Percentiles rank a stretch among this genome's conserved stretches.
Evolutionary conservation across 2,113 vertebrate species (phyloP).

Genomic region (Ptyas mucosa): DNA sequence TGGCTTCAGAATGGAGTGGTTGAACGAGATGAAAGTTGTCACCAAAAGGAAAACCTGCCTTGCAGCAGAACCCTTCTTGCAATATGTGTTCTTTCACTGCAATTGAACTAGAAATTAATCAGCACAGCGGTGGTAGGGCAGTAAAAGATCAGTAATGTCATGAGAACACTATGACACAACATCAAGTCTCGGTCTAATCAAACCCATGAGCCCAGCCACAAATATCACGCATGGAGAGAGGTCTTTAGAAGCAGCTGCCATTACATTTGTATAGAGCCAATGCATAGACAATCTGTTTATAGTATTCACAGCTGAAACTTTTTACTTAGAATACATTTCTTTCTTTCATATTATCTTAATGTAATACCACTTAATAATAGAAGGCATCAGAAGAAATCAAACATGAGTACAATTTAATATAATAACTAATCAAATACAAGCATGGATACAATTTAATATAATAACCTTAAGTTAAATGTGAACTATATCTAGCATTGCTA

Average conservation of each 20-base stretch:
- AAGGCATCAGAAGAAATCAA: background rate
- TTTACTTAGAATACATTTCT: background rate
- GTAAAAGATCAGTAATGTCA: background rate
- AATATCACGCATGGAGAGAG: background rate
- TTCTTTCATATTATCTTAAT: background rate
- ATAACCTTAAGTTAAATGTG: background rate
- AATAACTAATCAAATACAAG: too few relatives aligned
- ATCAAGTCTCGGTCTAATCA: background rate
- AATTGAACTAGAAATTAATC: background rate
- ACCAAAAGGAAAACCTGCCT: background rate
- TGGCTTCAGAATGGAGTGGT: background rate
- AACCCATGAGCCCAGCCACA: background rate
- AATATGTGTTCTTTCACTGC: background rate
- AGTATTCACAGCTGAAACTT: background rate
- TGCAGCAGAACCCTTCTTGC: background rate
- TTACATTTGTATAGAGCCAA: background rate
- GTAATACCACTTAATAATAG: background rate
- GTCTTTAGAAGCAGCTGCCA: background rate
- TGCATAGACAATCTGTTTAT: background rate
- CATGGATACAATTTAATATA: background rate
- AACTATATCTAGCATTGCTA: background rate
- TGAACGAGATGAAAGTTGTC: background rate
- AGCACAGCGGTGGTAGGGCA: background rate
- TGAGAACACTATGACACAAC: background rate
- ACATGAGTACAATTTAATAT: background rate